Conservation (phyloP, 2,888 invertebrate genomes). For the Polydesmus complanatus region DNA sequence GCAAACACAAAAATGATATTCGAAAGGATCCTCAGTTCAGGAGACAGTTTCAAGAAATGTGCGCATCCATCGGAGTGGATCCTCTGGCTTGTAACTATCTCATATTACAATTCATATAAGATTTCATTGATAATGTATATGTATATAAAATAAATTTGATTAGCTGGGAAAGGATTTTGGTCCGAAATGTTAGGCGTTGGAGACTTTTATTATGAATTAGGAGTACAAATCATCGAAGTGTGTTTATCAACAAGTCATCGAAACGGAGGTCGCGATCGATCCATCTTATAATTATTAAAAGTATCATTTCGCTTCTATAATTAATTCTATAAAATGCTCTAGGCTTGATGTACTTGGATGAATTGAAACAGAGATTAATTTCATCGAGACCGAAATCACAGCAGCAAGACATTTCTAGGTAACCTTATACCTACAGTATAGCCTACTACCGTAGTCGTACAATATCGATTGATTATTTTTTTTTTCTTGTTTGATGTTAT, state of each 20-base stretch:
- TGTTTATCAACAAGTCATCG: conserved; percentile 87
- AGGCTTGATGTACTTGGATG: conserved; percentile 59
- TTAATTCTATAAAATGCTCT: not conserved
- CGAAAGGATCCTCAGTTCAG: conserved; percentile 88
- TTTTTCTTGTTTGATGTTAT: not conserved
- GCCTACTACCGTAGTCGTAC: not conserved
- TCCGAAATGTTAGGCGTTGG: conserved; percentile 90
- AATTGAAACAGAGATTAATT: conserved; percentile 56
- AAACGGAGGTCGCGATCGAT: conserved; percentile 55
- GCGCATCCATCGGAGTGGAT: conserved; percentile 95
- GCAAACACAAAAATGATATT: conserved; percentile 88
- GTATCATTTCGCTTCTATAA: too few relatives aligned
- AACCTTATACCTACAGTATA: conserved; percentile 1
- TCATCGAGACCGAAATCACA: conserved; percentile 62
- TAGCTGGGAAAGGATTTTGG: conserved; percentile 69
- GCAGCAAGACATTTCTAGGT: conserved; percentile 58
- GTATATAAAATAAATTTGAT: conserved; percentile 22
- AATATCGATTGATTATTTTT: not conserved
- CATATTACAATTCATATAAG: too few relatives aligned
- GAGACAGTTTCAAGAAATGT: conserved; percentile 97
- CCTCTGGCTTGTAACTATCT: conserved; percentile 65
- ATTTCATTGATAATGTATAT: too few relatives aligned
- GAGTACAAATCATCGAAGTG: conserved; percentile 95
- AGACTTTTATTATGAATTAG: conserved; percentile 96
- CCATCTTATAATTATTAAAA: not conserved